Evolutionary conservation across 2,113 vertebrate genomes (phyloP).

Genomic region (Hiodon alosoides): DNA sequence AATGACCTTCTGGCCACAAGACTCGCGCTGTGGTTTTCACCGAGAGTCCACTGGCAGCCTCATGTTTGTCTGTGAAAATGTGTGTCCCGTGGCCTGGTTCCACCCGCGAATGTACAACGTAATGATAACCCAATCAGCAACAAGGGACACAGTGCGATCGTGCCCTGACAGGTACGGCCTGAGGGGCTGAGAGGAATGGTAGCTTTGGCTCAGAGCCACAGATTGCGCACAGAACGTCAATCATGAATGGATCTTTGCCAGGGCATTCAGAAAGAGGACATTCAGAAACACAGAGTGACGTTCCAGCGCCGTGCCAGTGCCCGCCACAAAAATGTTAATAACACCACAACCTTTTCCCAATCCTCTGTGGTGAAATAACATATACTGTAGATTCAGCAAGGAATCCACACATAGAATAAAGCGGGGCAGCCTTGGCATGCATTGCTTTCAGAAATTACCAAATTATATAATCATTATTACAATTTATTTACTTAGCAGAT

Average conservation of each 20-base stretch:
- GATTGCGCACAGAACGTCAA: constrained; percentile 10
- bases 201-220: constrained; percentile 8
- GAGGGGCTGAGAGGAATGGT: background rate
- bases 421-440: too few relatives aligned
- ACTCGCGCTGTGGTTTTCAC: too few relatives aligned
- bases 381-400: too few relatives aligned
- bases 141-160: constrained; percentile 17
- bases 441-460: too few relatives aligned
- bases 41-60: background rate
- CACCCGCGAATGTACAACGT: background rate
- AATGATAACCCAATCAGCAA: background rate
- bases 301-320: background rate
- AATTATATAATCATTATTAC: too few relatives aligned
- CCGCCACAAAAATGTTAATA: background rate
- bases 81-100: constrained; percentile 8
- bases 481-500: too few relatives aligned
- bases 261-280: background rate
- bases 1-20: too few relatives aligned
- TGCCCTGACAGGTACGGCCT: constrained; percentile 28
- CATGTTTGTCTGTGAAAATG: constrained; percentile 5
- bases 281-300: too few relatives aligned
- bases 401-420: too few relatives aligned
- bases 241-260: constrained; percentile 18
- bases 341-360: background rate
- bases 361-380: too few relatives aligned